A percentile compares a stretch with the other conserved stretches of the same genome.
Evolutionary conservation across 1,140 invertebrate genomes (phyloP).

Genomic region (Brachionus koreanus): DNA sequence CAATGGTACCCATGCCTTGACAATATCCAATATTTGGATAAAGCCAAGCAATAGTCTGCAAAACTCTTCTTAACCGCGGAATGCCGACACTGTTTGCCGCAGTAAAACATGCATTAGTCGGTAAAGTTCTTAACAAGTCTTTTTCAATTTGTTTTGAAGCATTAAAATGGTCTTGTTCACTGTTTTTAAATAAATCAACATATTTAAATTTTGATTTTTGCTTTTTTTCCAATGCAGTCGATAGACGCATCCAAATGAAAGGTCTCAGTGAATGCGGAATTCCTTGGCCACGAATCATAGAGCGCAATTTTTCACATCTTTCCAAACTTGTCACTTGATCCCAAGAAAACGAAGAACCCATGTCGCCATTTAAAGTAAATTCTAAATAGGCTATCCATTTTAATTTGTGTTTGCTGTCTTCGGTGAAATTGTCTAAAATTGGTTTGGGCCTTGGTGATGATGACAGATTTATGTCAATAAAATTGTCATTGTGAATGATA

Average conservation of each 20-base stretch:
- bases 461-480: constrained; percentile 43
- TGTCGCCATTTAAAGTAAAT: constrained; percentile 85
- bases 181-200: constrained; percentile 86
- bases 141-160: constrained; percentile 96
- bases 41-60: constrained; percentile 88
- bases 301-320: constrained; percentile 79
- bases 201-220: constrained; percentile 77
- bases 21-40: constrained; percentile 98
- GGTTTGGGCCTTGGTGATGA: constrained; percentile 71
- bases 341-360: constrained; percentile 71
- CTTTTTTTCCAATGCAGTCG: constrained; percentile 68
- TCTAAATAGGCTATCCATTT: constrained; percentile 91
- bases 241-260: constrained; percentile 91
- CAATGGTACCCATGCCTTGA: constrained; percentile 92
- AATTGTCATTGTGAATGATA: constrained; percentile 8
- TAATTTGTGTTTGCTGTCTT: constrained; percentile 82
- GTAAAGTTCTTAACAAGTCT: constrained; percentile 90
- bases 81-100: constrained; percentile 77
- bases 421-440: constrained; percentile 76
- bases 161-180: constrained; percentile 85
- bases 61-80: constrained; percentile 78
- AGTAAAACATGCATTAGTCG: constrained; percentile 94
- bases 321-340: constrained; percentile 67
- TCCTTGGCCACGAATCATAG: constrained; percentile 77
- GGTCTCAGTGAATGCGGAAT: constrained; percentile 91